Conservation (phyloP, 2,797 vertebrate species). For the Anas bahamensis region DNA sequence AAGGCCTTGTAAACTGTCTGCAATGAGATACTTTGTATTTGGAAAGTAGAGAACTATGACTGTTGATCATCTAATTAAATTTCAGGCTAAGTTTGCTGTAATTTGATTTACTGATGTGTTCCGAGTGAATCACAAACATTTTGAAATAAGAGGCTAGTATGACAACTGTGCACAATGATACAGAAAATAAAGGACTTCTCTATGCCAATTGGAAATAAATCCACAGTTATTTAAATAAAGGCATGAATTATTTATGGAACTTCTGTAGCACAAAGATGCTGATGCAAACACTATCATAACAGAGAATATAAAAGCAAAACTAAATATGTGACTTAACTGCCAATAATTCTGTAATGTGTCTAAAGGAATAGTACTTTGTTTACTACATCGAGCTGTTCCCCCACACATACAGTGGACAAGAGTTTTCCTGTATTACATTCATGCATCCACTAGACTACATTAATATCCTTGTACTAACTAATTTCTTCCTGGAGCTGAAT, state of each 20-base stretch:
- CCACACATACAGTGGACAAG: neutral
- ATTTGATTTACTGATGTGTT: constrained; percentile 16
- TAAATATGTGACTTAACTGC: neutral
- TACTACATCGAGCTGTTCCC: neutral
- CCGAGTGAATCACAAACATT: constrained; percentile 7
- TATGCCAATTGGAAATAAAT: constrained; percentile 38
- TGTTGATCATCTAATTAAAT: constrained; percentile 21
- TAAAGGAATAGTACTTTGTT: neutral
- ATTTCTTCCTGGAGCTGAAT: neutral
- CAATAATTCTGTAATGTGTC: neutral
- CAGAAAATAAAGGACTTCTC: constrained; percentile 37
- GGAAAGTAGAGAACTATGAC: neutral
- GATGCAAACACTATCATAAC: neutral
- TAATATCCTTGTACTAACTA: neutral
- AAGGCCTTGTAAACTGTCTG: neutral
- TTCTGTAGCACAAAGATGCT: constrained; percentile 6
- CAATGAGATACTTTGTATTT: neutral
- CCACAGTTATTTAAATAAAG: constrained; percentile 43
- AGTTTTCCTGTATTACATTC: neutral
- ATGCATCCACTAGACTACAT: neutral
- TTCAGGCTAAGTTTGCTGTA: neutral
- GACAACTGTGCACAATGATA: neutral
- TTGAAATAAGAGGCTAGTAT: neutral
- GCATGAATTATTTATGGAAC: constrained; percentile 19
- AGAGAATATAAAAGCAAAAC: neutral